Evolutionary conservation across 1,140 invertebrate genomes (phyloP).

Genomic region (Littorina saxatilis): DNA sequence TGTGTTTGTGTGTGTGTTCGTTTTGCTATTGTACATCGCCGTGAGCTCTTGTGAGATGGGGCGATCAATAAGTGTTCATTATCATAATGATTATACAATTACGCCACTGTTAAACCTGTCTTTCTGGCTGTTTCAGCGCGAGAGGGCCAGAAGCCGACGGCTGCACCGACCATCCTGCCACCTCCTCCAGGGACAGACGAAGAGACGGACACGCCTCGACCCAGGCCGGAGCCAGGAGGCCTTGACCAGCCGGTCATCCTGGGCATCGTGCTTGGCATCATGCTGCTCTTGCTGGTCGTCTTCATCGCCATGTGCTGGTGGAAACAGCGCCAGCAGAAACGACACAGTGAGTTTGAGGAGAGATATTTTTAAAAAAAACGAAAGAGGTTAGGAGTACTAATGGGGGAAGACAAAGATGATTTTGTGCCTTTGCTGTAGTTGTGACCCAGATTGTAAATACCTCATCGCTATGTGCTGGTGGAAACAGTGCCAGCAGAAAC

Average conservation of each 20-base stretch:
- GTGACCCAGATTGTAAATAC: background rate
- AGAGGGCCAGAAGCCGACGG: no score
- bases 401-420: background rate
- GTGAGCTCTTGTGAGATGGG: no score
- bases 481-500: conserved; percentile 72
- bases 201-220: background rate
- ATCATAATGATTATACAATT: no score
- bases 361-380: no score
- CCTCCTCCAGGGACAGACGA: background rate
- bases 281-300: conserved; percentile 71
- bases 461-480: conserved; percentile 75
- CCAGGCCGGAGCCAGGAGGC: conserved; percentile 8
- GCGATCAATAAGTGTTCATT: no score
- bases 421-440: background rate
- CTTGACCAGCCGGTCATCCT: conserved; percentile 62
- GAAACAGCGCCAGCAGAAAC: conserved; percentile 72
- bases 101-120: no score
- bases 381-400: no score
- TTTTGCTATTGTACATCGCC: no score
- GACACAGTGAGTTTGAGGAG: conserved; percentile 30
- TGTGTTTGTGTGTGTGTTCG: no score
- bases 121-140: background rate
- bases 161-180: background rate
- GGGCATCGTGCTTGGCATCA: conserved; percentile 72
- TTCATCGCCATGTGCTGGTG: conserved; percentile 75